phyloP scores from a whole-genome alignment of 1,140 invertebrate species.

The Hydropsyche tenuis region DNA sequence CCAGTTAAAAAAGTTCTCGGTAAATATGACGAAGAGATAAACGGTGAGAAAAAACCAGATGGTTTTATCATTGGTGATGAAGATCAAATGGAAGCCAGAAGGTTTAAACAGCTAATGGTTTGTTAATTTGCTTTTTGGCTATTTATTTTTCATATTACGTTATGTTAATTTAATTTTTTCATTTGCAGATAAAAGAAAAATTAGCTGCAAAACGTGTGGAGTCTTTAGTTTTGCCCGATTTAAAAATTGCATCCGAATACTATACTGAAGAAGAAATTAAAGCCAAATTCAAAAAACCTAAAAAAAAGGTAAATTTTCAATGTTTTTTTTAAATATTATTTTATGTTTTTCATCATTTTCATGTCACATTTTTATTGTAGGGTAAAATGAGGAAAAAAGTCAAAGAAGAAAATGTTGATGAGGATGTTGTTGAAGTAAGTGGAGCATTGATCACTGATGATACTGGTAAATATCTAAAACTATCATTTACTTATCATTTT shows the following conservation, averaged over 20 bases:
- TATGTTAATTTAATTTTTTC: slow-evolving; percentile 32
- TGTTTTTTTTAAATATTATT: slow-evolving; percentile 23
- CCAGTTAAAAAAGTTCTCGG: slow-evolving; percentile 76
- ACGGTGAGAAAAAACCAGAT: slow-evolving; percentile 75
- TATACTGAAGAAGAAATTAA: slow-evolving; percentile 82
- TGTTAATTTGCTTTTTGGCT: slow-evolving; percentile 25
- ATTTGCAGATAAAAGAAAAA: slow-evolving; percentile 62
- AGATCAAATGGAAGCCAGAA: slow-evolving; percentile 54
- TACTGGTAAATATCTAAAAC: too few species aligned
- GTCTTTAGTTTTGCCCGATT: slow-evolving; percentile 70
- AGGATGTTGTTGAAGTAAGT: slow-evolving; percentile 50
- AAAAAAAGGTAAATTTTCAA: slow-evolving; percentile 78
- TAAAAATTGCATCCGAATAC: slow-evolving; percentile 86
- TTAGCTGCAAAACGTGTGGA: slow-evolving; percentile 76
- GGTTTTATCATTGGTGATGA: slow-evolving; percentile 81
- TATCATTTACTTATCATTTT: slow-evolving; percentile 6
- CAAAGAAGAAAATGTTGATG: slow-evolving; percentile 61
- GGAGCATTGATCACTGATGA: slow-evolving; percentile 59
- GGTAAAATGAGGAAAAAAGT: slow-evolving; percentile 63
- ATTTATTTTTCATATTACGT: slow-evolving; percentile 1
- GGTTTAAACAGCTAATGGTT: slow-evolving; percentile 56
- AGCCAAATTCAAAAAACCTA: slow-evolving; percentile 91
- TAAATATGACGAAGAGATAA: slow-evolving; percentile 97
- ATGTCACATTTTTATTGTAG: slow-evolving; percentile 52
- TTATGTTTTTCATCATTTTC: too few species aligned